Conservation (phyloP, 2,113 vertebrate genomes). For the Chrysemys picta region DNA sequence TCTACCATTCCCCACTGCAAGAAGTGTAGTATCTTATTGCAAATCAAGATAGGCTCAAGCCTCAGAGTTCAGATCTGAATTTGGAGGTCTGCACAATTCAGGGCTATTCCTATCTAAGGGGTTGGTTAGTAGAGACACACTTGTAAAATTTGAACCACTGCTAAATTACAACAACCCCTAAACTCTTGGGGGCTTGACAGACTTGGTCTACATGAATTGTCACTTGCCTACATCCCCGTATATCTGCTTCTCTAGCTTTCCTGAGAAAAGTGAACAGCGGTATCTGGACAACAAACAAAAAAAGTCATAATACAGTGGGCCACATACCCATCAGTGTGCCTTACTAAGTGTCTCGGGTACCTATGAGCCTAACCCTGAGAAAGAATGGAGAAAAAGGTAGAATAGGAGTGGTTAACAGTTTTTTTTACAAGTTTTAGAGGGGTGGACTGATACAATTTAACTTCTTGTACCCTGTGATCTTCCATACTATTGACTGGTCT, state of each 20-base stretch:
- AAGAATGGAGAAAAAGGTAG: neutral
- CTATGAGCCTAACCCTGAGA: neutral
- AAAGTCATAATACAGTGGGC: neutral
- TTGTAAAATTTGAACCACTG: accelerated
- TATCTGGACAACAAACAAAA: neutral
- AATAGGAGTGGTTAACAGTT: neutral
- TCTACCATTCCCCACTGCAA: neutral
- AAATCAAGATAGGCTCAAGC: neutral
- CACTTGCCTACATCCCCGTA: accelerated
- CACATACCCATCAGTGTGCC: neutral
- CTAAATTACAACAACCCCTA: accelerated
- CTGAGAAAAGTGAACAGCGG: neutral
- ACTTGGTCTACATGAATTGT: accelerated
- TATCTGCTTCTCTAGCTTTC: accelerated
- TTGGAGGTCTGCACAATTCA: too few relatives aligned
- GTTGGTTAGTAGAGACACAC: accelerated
- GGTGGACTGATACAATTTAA: neutral
- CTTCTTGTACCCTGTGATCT: neutral
- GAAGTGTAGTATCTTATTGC: neutral
- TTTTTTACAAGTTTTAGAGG: neutral
- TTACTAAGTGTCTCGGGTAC: accelerated
- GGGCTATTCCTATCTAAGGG: neutral
- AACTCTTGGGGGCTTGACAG: accelerated
- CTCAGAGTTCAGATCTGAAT: neutral
- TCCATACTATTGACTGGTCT: neutral